A percentile compares a stretch with the other conserved stretches of the same genome.
Conservation (phyloP, 1,140 invertebrate species). For the Bathynomus jamesi region DNA sequence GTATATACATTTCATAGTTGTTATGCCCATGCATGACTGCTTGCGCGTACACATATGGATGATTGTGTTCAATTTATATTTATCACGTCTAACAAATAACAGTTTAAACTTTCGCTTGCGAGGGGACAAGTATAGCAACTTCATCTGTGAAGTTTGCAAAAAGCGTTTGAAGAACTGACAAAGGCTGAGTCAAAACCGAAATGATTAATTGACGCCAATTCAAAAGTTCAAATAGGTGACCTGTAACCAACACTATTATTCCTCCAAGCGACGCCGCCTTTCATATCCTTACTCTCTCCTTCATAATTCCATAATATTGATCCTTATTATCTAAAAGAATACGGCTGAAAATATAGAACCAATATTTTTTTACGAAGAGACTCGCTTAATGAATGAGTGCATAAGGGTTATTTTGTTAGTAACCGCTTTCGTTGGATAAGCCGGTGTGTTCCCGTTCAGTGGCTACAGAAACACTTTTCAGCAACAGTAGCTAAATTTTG, state of each 20-base stretch:
- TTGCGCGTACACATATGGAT: no score
- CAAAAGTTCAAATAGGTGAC: not conserved
- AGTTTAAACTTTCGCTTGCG: no score
- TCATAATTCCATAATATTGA: not conserved
- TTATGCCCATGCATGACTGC: no score
- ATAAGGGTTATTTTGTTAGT: not conserved
- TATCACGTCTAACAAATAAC: no score
- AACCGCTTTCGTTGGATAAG: no score
- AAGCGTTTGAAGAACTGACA: not conserved
- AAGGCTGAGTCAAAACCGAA: not conserved
- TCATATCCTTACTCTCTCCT: not conserved
- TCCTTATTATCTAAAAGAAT: not conserved
- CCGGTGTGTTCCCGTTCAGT: no score
- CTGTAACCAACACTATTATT: not conserved
- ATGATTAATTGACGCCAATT: not conserved
- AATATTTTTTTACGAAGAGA: no score
- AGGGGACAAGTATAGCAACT: no score
- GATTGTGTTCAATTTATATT: no score
- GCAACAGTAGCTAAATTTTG: constrained; percentile 1
- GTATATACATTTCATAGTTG: no score
- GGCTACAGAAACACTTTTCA: not conserved
- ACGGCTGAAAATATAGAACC: not conserved
- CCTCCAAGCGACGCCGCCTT: not conserved
- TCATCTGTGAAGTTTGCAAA: not conserved
- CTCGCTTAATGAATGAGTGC: not conserved